Percentiles rank a stretch among this genome's conserved stretches.
These are phyloP conservation scores for Aquatica leii DNA, from an alignment of 2,888 invertebrate genomes.

Conservation along the genomic window DNA sequence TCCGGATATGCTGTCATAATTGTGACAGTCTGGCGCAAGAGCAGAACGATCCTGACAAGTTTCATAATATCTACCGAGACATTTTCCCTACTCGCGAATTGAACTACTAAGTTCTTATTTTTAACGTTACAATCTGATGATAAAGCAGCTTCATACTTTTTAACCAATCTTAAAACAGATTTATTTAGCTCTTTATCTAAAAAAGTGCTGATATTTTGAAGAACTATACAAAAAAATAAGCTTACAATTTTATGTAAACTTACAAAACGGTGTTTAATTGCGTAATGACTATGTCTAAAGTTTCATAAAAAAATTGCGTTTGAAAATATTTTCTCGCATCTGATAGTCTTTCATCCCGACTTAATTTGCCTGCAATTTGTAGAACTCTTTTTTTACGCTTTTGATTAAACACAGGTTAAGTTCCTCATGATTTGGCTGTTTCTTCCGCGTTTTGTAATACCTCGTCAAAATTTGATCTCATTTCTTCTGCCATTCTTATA, in stretches of 20 bases:
- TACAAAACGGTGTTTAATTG: background rate
- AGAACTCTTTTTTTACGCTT: background rate
- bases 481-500: background rate
- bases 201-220: background rate
- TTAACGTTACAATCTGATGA: too few relatives aligned
- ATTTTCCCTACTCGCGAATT: too few relatives aligned
- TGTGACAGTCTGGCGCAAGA: too few relatives aligned
- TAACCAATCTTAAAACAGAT: background rate
- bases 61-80: too few relatives aligned
- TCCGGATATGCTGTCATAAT: too few relatives aligned
- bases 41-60: too few relatives aligned
- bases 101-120: too few relatives aligned
- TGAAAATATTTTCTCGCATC: constrained; percentile 13
- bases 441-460: background rate
- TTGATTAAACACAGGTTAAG: background rate
- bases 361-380: constrained; percentile 6
- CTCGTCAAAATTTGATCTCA: too few relatives aligned
- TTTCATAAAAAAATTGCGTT: background rate
- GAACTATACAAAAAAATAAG: background rate
- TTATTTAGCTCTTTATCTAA: background rate
- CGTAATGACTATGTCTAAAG: background rate
- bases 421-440: background rate
- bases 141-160: background rate
- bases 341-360: constrained; percentile 2
- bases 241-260: background rate